Evolutionary conservation across 2,797 vertebrate genomes (phyloP), one percentile per base, ranked within the genome.

Genomic region (Poeciliopsis presidionis): DNA sequence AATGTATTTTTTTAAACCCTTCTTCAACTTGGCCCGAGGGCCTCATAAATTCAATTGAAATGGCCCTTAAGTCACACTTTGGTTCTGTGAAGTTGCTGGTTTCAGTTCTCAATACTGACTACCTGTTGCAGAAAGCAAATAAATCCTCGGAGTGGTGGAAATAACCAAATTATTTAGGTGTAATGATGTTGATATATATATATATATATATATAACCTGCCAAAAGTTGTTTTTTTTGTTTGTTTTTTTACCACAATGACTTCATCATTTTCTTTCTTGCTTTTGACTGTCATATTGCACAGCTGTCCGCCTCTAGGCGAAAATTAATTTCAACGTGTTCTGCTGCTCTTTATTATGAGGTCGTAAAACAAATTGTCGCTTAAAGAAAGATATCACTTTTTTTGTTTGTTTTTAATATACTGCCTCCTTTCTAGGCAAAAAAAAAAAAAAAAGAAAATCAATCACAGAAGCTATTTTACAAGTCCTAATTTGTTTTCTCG

Each of bases 401-500:
- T 20, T 49, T 33, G 2, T 3, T 51, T 22, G 49, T 22, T 51
- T 51, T 47, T 79, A 22, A 84, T 86, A 79, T 39, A 75, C 77
- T 59, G 79, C 69, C 46, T 72, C 25, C 2, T 1, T 78, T n/a
- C n/a, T 12, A 59, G 49, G 14, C 16, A 18, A 18, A 18, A 46
- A 14, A 49, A 7, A 7, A 1, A 0, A 5, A 5, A 0, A 18
- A 18, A 20, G 78, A 55, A 36, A 70, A 67, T 76, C 0, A 45
- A 76, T 85, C n/a, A 73, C 14, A 63, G 80, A 81, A 81, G 59
- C 82, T 51, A 76, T 78, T 88, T 86, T 39, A 82, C 49, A 87
- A 75, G 76, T 82, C 57, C 36, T 88, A 81, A 89, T 88, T 86
- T 88, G 79, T 82, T 69, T 69, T 39, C 7, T 77, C 61, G 75